Conservation (phyloP, 1,140 invertebrate genomes). For the Drosophila ficusphila region DNA sequence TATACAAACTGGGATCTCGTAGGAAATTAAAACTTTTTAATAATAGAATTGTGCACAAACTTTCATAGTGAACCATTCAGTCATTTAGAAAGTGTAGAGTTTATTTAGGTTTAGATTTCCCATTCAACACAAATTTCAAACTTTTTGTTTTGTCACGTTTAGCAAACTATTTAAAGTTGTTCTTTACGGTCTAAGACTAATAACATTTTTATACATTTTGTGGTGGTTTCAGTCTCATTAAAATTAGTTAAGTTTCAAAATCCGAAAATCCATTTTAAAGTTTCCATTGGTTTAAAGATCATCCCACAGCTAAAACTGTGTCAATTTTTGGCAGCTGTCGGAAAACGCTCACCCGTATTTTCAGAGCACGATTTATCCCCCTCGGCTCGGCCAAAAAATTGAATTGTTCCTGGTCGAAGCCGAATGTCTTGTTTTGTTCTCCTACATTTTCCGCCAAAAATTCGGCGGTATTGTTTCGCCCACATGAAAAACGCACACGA, state of each 20-base stretch:
- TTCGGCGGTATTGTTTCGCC: slow-evolving; percentile 10
- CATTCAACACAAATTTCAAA: too few species aligned
- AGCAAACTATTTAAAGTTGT: too few species aligned
- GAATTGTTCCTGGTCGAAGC: slow-evolving; percentile 33
- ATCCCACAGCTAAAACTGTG: slow-evolving; percentile 1
- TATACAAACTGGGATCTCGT: background rate
- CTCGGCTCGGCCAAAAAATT: slow-evolving; percentile 46
- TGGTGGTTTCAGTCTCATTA: background rate
- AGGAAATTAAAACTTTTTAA: background rate
- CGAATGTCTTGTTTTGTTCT: slow-evolving; percentile 14
- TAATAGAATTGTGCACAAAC: background rate
- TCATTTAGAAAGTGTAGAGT: too few species aligned
- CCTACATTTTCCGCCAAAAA: slow-evolving; percentile 19
- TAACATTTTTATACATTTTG: background rate
- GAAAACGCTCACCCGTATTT: background rate
- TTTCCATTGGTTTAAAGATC: background rate
- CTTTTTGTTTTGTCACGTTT: too few species aligned
- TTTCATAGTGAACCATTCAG: too few species aligned
- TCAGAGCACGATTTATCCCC: slow-evolving; percentile 1
- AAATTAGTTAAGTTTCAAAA: background rate
- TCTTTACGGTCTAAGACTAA: too few species aligned
- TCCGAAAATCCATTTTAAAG: background rate
- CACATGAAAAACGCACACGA: slow-evolving; percentile 30
- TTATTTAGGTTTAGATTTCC: too few species aligned
- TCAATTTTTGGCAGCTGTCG: slow-evolving; percentile 14